phyloP scores from a whole-genome alignment of 2,113 vertebrate genomes.

The Chlamydotis undulata region DNA sequence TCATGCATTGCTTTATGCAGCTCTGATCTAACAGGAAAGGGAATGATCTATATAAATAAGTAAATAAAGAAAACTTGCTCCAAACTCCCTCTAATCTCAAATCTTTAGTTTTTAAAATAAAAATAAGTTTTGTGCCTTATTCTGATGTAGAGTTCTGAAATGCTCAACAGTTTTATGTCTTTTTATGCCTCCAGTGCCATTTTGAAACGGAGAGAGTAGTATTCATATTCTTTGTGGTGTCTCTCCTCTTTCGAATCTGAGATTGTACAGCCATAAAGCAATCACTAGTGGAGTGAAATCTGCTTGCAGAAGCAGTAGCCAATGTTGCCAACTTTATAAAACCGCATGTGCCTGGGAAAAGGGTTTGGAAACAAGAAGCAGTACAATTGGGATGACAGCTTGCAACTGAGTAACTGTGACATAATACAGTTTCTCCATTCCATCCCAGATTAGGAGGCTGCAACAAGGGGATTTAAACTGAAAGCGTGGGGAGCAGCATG shows the following conservation, averaged over 20 bases:
- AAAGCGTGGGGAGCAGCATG: rapidly evolving
- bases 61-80: neutral
- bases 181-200: neutral
- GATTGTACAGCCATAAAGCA: neutral
- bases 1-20: neutral
- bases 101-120: neutral
- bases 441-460: rapidly evolving
- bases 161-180: neutral
- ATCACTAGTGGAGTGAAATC: neutral
- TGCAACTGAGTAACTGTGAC: rapidly evolving
- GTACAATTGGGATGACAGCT: rapidly evolving
- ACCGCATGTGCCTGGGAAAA: neutral
- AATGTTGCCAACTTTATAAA: neutral
- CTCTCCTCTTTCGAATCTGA: neutral
- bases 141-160: neutral
- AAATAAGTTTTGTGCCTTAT: neutral
- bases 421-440: too few relatives aligned
- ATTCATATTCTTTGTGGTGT: neutral
- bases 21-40: neutral
- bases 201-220: neutral
- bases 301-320: neutral
- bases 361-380: neutral
- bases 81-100: neutral
- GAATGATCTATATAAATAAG: neutral
- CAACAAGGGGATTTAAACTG: neutral